Evolutionary conservation across 64 coral and sea anemone species (phyloP).

Genomic region (Porites lutea): DNA sequence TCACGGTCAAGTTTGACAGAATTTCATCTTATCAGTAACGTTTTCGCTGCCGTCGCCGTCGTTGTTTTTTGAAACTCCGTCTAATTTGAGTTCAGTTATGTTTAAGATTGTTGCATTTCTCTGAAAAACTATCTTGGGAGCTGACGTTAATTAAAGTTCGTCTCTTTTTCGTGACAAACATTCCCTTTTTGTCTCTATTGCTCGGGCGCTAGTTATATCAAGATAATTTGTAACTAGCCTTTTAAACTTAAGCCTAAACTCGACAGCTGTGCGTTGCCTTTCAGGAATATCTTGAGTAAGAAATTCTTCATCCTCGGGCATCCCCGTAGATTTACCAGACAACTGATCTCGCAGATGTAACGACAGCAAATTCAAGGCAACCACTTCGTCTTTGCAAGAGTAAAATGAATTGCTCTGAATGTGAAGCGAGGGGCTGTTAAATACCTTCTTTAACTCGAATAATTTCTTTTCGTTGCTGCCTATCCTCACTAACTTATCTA

Average conservation of each 20-base stretch:
- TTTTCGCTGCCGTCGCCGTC: too few relatives aligned
- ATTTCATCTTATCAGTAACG: too few relatives aligned
- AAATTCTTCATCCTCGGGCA: conserved; percentile 66
- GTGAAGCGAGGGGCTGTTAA: conserved; percentile 55
- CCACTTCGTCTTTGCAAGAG: conserved; percentile 80
- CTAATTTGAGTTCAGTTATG: too few relatives aligned
- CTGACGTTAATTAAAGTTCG: conserved; percentile 6
- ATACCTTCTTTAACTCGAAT: conserved; percentile 36
- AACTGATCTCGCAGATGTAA: conserved; percentile 61
- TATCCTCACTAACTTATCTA: conserved; percentile 24
- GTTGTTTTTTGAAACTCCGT: too few relatives aligned
- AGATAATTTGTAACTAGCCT: conserved; percentile 60
- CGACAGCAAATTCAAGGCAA: conserved; percentile 63
- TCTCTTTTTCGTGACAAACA: conserved; percentile 53
- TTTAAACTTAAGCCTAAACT: conserved; percentile 64
- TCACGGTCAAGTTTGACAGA: too few relatives aligned
- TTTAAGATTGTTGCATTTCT: too few relatives aligned
- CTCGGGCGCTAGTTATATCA: conserved; percentile 59
- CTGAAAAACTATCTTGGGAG: too few relatives aligned
- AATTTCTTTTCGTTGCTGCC: conserved; percentile 36
- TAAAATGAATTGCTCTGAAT: conserved; percentile 11
- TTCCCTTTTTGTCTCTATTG: conserved; percentile 66
- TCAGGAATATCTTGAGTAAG: not conserved
- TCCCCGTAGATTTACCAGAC: conserved; percentile 43
- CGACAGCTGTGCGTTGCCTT: conserved; percentile 35